A percentile compares a stretch with the other conserved stretches of the same genome.
Evolutionary conservation across 1,140 invertebrate species (phyloP).

Genomic region (Nymphalis io): DNA sequence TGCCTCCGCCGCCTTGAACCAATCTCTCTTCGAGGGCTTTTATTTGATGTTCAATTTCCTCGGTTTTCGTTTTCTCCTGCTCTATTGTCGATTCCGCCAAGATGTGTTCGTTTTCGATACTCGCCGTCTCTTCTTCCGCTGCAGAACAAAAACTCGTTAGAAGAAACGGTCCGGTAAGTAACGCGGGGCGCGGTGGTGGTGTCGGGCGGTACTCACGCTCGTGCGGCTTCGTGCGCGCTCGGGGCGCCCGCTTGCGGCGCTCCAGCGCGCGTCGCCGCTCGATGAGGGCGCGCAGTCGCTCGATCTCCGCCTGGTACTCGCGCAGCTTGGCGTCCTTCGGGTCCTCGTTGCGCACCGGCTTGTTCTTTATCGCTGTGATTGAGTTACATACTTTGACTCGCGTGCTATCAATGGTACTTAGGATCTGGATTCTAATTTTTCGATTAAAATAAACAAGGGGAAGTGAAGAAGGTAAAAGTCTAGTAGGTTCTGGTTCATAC

Average conservation of each 20-base stretch:
- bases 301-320: conserved; percentile 94
- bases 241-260: conserved; percentile 28
- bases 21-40: conserved; percentile 92
- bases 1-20: conserved; percentile 86
- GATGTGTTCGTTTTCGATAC: conserved; percentile 77
- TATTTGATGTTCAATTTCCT: conserved; percentile 76
- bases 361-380: conserved; percentile 91
- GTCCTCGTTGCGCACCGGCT: conserved; percentile 97
- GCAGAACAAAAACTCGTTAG: conserved; percentile 45
- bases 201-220: not conserved
- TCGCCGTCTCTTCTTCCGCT: conserved; percentile 71
- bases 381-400: too few relatives aligned
- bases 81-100: conserved; percentile 82
- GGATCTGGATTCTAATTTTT: too few relatives aligned
- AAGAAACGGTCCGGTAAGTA: too few relatives aligned
- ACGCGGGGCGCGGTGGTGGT: too few relatives aligned
- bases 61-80: conserved; percentile 81
- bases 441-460: not conserved
- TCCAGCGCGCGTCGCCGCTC: conserved; percentile 64
- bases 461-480: not conserved
- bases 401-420: too few relatives aligned
- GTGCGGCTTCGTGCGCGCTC: conserved; percentile 2
- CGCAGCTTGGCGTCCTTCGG: conserved; percentile 94
- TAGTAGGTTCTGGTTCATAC: conserved; percentile 70
- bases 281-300: conserved; percentile 82